These are phyloP conservation scores for Asbolus verrucosus DNA, from an alignment of 1,140 invertebrate species.

Conservation along the genomic window DNA sequence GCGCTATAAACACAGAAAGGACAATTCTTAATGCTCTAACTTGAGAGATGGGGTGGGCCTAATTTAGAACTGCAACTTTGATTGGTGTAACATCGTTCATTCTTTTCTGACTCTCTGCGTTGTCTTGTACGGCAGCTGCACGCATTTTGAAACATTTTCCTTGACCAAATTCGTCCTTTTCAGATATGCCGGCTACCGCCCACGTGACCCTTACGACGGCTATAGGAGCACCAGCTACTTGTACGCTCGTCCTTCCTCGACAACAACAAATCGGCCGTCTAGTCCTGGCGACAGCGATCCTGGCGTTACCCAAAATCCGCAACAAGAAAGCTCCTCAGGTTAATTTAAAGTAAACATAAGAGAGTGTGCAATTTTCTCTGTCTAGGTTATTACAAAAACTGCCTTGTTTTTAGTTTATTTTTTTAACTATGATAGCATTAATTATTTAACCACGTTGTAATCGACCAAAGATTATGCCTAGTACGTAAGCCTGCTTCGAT, in stretches of 20 bases:
- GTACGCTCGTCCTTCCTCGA: constrained; percentile 66
- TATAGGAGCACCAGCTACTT: constrained; percentile 66
- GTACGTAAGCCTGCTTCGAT: background rate
- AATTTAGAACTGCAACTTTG: too few relatives aligned
- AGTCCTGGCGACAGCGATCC: constrained; percentile 21
- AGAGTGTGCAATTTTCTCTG: constrained; percentile 20
- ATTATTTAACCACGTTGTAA: background rate
- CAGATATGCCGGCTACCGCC: constrained; percentile 54
- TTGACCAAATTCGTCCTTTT: background rate
- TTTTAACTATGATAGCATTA: constrained; percentile 6
- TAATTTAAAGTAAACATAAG: constrained; percentile 34
- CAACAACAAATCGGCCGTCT: constrained; percentile 53
- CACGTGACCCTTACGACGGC: constrained; percentile 65
- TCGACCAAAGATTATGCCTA: constrained; percentile 11
- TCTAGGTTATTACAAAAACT: background rate
- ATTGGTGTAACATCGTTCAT: too few relatives aligned
- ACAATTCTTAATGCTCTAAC: too few relatives aligned
- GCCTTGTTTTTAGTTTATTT: constrained; percentile 21
- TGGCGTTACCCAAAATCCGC: constrained; percentile 21
- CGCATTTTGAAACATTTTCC: too few relatives aligned
- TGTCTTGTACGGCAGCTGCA: too few relatives aligned
- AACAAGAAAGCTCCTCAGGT: constrained; percentile 36
- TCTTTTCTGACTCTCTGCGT: too few relatives aligned
- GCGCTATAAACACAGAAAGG: too few relatives aligned
- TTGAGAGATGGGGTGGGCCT: too few relatives aligned